Evolutionary conservation across 1,140 invertebrate species (phyloP).

Genomic region (Magallana ariakensis): DNA sequence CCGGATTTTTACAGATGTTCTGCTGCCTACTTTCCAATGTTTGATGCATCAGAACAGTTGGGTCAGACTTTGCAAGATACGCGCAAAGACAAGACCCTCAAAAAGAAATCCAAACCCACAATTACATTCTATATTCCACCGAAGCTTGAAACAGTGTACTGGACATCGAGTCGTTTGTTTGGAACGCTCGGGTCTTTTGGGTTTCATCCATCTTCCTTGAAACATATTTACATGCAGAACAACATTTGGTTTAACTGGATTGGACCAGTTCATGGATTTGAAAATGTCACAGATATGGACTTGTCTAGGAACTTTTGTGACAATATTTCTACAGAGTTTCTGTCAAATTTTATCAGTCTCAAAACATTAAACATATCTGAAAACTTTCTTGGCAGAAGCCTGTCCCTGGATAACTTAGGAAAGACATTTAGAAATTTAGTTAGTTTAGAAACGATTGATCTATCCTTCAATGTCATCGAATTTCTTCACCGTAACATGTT

Average conservation of each 20-base stretch:
- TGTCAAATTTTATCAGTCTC: neutral
- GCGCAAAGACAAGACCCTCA: no score
- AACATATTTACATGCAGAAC: neutral
- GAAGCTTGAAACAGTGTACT: neutral
- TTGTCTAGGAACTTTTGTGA: neutral
- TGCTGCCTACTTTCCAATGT: neutral
- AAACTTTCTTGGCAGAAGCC: neutral
- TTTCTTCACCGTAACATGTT: neutral
- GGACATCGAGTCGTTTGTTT: neutral
- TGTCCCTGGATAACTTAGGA: neutral
- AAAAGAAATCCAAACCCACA: neutral
- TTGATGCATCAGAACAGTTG: no score
- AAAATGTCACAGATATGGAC: neutral
- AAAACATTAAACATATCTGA: neutral
- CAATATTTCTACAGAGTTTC: neutral
- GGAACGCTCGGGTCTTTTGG: neutral
- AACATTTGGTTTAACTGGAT: neutral
- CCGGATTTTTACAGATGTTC: neutral
- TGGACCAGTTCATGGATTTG: neutral
- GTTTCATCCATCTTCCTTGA: neutral
- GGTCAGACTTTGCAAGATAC: no score
- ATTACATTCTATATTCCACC: neutral
- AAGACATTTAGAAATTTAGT: neutral
- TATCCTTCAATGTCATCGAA: neutral
- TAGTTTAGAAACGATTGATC: neutral